Evolutionary conservation across 2,113 vertebrate genomes (phyloP), one percentile per base, ranked within the genome.

Genomic region (Seriola aureovittata): DNA sequence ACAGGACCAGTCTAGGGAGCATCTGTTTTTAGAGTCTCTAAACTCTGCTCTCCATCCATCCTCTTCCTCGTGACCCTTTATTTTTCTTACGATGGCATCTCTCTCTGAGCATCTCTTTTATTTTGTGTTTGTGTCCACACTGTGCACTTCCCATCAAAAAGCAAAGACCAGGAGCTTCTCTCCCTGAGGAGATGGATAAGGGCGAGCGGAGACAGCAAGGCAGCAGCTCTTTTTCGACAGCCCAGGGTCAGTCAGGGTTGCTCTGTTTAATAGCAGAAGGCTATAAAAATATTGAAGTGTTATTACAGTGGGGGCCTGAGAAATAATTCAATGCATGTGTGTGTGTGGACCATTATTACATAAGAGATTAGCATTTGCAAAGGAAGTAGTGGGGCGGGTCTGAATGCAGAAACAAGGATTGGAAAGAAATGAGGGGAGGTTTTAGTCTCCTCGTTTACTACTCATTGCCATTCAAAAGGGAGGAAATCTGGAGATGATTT

Each of bases 21-120:
- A 85, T 90, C 91, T 93, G 91, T 87, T 94, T 90, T 88, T 90
- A 91, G 76, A 90, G 66, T 12, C 74, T 71, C 62, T 57, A 71
- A 85, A 80, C 78, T 46, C 46, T 65, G n/a, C 69, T 78, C 29
- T 66, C 77, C 52, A 68, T 75, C 42, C 60, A 59, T 50, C 36
- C 64, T 75, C 66, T 77, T 75, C 42, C 69, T 63, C 80, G 44
- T 65, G 64, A 75, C 63, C 80, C 63, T 52, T 46, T 68, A 55
- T 52, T 72, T 38, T 44, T 57, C 25, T 57, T 12, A 10, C 1
- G 9, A 25, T 57, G 54, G 21, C 64, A 38, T 69, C 40, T 55
- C 40, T 59, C 71, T 59, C 58, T 23, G 21, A 60, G 21, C 67
- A 70, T 25, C 25, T 70, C 21, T 74, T 58, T 88, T 29, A 52